phyloP scores from a whole-genome alignment of 1,140 invertebrate species.

The Sinonovacula constricta region DNA sequence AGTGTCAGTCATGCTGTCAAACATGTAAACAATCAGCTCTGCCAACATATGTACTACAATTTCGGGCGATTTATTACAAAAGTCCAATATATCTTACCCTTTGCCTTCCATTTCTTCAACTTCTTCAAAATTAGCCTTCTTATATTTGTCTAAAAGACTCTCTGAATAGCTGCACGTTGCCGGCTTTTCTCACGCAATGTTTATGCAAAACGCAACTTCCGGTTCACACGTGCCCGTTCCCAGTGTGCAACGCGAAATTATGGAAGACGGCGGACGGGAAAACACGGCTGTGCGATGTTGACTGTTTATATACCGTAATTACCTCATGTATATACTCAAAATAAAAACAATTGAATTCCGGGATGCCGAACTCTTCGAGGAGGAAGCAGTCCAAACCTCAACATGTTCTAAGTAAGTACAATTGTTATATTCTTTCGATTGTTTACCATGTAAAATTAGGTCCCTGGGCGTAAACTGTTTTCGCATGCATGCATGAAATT shows the following conservation, averaged over 20 bases:
- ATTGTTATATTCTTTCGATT: constrained; percentile 30
- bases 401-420: constrained; percentile 67
- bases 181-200: constrained; percentile 34
- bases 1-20: too few relatives aligned
- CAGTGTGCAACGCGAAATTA: constrained; percentile 62
- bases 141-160: too few relatives aligned
- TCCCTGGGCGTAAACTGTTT: constrained; percentile 55
- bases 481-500: constrained; percentile 68
- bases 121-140: too few relatives aligned
- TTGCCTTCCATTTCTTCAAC: constrained; percentile 30
- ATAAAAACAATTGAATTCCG: constrained; percentile 11
- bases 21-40: too few relatives aligned
- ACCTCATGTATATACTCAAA: constrained; percentile 54
- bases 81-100: too few relatives aligned
- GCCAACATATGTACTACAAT: too few relatives aligned
- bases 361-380: constrained; percentile 64
- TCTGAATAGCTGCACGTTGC: too few relatives aligned
- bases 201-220: constrained; percentile 7
- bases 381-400: constrained; percentile 71
- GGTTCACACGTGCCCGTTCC: constrained; percentile 66
- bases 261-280: constrained; percentile 61
- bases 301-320: constrained; percentile 50
- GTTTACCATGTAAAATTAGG: constrained; percentile 24
- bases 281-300: constrained; percentile 53
- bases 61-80: too few relatives aligned